A percentile compares a stretch with the other conserved stretches of the same genome.
Evolutionary conservation across 2,797 vertebrate genomes (phyloP).

Genomic region (Astyanax mexicanus): DNA sequence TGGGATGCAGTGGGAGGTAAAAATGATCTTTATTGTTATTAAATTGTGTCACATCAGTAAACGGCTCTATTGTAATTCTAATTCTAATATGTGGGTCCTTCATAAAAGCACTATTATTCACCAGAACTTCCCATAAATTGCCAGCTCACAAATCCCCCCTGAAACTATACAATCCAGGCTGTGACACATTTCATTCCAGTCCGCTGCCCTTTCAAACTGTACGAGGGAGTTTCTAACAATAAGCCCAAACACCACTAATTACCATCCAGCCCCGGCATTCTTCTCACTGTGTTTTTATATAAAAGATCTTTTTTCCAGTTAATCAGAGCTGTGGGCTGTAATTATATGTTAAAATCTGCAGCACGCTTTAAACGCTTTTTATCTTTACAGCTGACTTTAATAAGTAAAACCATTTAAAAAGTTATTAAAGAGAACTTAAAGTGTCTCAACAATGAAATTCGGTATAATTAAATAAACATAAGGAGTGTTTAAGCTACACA

Average conservation of each 20-base stretch:
- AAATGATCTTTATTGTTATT: too few relatives aligned
- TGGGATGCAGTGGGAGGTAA: too few relatives aligned
- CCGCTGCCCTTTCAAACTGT: slow-evolving; percentile 30
- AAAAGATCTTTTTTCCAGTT: background rate
- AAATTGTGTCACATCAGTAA: background rate
- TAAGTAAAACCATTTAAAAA: too few relatives aligned
- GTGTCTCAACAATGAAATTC: too few relatives aligned
- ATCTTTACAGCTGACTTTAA: background rate
- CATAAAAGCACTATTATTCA: slow-evolving; percentile 29
- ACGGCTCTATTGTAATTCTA: slow-evolving; percentile 6
- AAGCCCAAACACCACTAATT: background rate
- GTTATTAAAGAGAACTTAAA: too few relatives aligned
- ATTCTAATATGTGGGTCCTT: slow-evolving; percentile 9
- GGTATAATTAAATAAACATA: too few relatives aligned
- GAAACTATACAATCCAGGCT: slow-evolving; percentile 14
- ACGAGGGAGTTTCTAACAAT: slow-evolving; percentile 17
- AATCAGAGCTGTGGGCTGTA: background rate
- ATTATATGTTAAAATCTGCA: background rate
- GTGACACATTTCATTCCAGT: slow-evolving; percentile 7
- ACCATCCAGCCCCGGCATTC: slow-evolving; percentile 4
- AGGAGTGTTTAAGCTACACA: too few relatives aligned
- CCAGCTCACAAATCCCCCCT: slow-evolving; percentile 18
- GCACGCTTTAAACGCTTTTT: background rate
- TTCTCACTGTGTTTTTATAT: background rate
- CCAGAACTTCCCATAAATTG: slow-evolving; percentile 12